These are phyloP conservation scores for Bacillus rossius DNA, from an alignment of 1,140 invertebrate genomes.

Conservation along the genomic window DNA sequence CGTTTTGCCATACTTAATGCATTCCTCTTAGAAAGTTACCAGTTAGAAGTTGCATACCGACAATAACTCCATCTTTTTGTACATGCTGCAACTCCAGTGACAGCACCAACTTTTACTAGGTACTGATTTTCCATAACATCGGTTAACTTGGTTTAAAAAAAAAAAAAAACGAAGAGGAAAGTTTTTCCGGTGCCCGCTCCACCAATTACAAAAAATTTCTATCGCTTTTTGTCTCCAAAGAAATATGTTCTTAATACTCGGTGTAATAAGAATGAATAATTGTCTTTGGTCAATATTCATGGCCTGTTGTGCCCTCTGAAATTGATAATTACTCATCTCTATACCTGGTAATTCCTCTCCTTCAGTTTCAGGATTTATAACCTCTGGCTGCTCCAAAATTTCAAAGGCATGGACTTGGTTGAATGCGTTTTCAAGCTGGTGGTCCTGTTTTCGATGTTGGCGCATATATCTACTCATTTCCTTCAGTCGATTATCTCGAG, in stretches of 20 bases:
- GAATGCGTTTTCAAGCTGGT: slow-evolving; percentile 33
- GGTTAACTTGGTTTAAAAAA: slow-evolving; percentile 31
- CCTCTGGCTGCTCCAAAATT: slow-evolving; percentile 25
- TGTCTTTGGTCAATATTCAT: slow-evolving; percentile 20
- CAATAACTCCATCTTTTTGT: slow-evolving; percentile 33
- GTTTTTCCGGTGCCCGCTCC: slow-evolving; percentile 29
- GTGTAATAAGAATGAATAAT: slow-evolving; percentile 20
- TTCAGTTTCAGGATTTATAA: slow-evolving; percentile 16
- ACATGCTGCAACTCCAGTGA: slow-evolving; percentile 36
- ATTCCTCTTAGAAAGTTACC: slow-evolving; percentile 35
- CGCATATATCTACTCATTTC: slow-evolving; percentile 29
- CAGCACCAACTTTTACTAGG: slow-evolving; percentile 36
- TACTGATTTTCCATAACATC: slow-evolving; percentile 30
- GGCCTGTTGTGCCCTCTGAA: slow-evolving; percentile 9
- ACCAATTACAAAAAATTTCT: slow-evolving; percentile 27
- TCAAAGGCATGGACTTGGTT: slow-evolving; percentile 32
- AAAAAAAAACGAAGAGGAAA: slow-evolving; percentile 32
- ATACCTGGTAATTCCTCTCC: slow-evolving; percentile 17
- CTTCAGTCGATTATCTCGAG: slow-evolving; percentile 24
- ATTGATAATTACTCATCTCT: slow-evolving; percentile 21
- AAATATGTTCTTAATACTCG: slow-evolving; percentile 23
- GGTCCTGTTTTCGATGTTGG: slow-evolving; percentile 18
- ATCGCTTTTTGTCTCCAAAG: slow-evolving; percentile 15
- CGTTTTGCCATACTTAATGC: slow-evolving; percentile 34
- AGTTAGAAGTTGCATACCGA: slow-evolving; percentile 29